Base-by-base conservation (phyloP, 2,888 invertebrate species). In the Baronia brevicornis region DNA sequence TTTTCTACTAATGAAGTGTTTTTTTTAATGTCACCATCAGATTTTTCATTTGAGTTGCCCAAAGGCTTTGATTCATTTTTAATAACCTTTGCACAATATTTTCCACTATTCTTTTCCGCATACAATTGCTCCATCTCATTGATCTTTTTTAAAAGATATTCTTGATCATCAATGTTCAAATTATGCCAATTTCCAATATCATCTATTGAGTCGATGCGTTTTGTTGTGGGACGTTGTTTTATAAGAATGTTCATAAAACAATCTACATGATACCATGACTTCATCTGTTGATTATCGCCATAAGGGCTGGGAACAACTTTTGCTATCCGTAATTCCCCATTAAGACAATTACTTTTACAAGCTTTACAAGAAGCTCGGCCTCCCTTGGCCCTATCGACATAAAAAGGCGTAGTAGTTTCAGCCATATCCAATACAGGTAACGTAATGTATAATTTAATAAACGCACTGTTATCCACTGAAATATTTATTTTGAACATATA, bases 301-400 rank as follows among this genome's bases (percentile, higher is more conserved):
- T 94, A 95, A 0, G 93, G 94, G 69, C 94, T 96, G 1, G 90
- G 73, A 3, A 89, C 87, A 8, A 94, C 44, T 66, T 95, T 95
- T 0, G 92, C 95, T 24, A 96, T 75, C 35, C 96, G 85, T 23
- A 95, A 56, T 37, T 88, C 85, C 10, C 90, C 93, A 55, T 89
- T 87, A 1, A 88, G 87, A 53, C 94, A 91, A 54, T 91, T 91
- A 37, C 87, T 80, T 75, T 95, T 96, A 67, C 96, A 96, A 54
- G 91, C 93, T 67, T 95, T 95, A 60, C 96, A 96, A 6, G 89
- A 88, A 1, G 96, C 92, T 28, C 92, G 86, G 0, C 92, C 92
- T 5, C 89, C 86, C 74, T 95, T 95, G 0, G 95, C 94, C 41
- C 91, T 87, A 47, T 96, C 96, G 5, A 90, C 88, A 33, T 84